phyloP scores from a whole-genome alignment of 2,888 invertebrate genomes.

The Aricia artaxerxes region DNA sequence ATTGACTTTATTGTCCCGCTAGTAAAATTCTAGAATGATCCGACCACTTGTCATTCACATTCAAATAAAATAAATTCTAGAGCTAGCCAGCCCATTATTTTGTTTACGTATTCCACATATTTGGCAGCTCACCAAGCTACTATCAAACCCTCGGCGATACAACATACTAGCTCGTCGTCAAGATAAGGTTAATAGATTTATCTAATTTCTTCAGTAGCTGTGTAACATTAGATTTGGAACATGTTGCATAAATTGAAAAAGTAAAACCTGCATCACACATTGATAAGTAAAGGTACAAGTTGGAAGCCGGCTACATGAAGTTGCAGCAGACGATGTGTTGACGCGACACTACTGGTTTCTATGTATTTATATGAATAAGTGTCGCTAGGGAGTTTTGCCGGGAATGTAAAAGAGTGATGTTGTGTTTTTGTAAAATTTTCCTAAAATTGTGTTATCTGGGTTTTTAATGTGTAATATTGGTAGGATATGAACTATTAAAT shows the following conservation, averaged over 20 bases:
- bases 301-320: too few relatives aligned
- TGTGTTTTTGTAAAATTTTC: too few relatives aligned
- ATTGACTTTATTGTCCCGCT: constrained; percentile 1
- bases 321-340: too few relatives aligned
- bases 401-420: too few relatives aligned
- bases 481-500: too few relatives aligned
- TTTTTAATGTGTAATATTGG: too few relatives aligned
- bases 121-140: constrained; percentile 25
- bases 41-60: constrained; percentile 21
- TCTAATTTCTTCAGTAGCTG: background rate
- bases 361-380: too few relatives aligned
- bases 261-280: too few relatives aligned
- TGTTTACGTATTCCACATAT: constrained; percentile 25
- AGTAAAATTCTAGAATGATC: constrained; percentile 11
- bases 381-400: too few relatives aligned
- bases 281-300: too few relatives aligned
- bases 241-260: background rate
- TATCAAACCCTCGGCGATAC: constrained; percentile 10
- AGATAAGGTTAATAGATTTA: constrained; percentile 5
- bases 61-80: constrained; percentile 18
- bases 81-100: constrained; percentile 10
- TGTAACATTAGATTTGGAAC: background rate
- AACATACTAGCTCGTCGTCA: background rate
- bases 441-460: too few relatives aligned
- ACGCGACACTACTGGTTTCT: too few relatives aligned